Evolutionary conservation across 1,140 invertebrate genomes (phyloP), one percentile per base, ranked within the genome.

Genomic region (Aphelenchoides besseyi): DNA sequence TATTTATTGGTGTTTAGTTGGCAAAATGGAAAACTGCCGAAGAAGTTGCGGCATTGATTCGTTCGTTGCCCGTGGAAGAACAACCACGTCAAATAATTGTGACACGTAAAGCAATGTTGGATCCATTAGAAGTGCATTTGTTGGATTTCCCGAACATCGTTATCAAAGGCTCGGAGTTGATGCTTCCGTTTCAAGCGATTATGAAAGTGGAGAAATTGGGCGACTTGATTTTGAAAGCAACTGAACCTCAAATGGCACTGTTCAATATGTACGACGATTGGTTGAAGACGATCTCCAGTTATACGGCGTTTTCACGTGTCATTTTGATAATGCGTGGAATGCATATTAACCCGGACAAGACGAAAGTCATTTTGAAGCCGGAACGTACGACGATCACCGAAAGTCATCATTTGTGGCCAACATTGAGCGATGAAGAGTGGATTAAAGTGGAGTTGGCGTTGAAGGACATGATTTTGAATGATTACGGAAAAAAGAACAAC

Each of bases 401-500:
- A 86, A 91, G 93, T 0, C 97, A 99, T 89, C 96, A 99, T 85
- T 98, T 99, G 85, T 99, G 97, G 97, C 97, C 97, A 0, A 93
- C 94, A 0, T 86, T 99, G 0, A 90, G 90, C 1, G 95, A 98
- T 81, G 95, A 98, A 79, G 95, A 99, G 86, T 99, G 97, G 97
- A 97, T 98, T 77, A 97, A 97, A 85, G 94, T 96, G 18, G 97
- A 99, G 87, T 93, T 97, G 16, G 92, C 96, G 80, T 87, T 99
- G 0, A 99, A 98, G 85, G 96, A 98, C 87, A 89, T 99, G 3
- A 99, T 99, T 84, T 86, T 98, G 18, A 95, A 95, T 37, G 97
- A 99, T 87, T 99, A 99, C 83, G 96, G 96, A 80, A 99, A 99
- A 87, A 98, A 99, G 87, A 98, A 98, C 87, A 99, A 99, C 82